Percentiles rank a stretch among this genome's conserved stretches.
These are phyloP conservation scores for Drosophila neotestacea DNA, from an alignment of 2,888 invertebrate species.

Conservation along the genomic window DNA sequence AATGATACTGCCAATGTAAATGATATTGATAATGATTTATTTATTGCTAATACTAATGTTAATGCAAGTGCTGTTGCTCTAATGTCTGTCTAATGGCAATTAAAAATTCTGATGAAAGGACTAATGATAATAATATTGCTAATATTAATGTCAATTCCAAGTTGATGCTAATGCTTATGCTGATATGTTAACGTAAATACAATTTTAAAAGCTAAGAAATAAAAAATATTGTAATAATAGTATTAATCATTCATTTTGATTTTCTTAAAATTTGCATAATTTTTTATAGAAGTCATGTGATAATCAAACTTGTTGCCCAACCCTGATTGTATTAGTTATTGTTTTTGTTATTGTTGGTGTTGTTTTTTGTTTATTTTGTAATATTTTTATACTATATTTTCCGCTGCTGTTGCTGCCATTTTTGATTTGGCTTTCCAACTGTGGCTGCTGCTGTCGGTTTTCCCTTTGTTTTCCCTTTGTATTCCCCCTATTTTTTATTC, in stretches of 20 bases:
- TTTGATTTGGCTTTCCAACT: constrained; percentile 62
- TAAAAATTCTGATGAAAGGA: not conserved
- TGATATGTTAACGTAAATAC: not conserved
- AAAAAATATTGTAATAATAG: too few relatives aligned
- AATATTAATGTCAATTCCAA: not conserved
- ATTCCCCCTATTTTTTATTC: not conserved
- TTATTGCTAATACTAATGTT: not conserved
- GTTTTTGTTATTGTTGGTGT: constrained; percentile 9
- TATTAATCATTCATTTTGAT: too few relatives aligned
- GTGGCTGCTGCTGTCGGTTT: constrained; percentile 23
- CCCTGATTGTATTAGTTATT: constrained; percentile 42
- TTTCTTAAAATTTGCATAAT: too few relatives aligned
- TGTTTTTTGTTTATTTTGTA: constrained; percentile 8
- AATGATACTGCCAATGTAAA: not conserved
- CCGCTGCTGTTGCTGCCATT: constrained; percentile 57
- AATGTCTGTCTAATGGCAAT: not conserved
- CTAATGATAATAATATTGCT: not conserved
- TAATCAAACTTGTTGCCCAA: constrained; percentile 9
- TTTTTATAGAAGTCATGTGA: too few relatives aligned
- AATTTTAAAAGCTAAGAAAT: too few relatives aligned
- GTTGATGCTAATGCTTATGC: not conserved
- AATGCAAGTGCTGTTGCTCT: not conserved
- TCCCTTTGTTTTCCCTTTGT: not conserved
- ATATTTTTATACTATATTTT: constrained; percentile 20
- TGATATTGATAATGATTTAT: not conserved